Evolutionary conservation across 92 coral and sea anemone species (phyloP).

Genomic region (Palythoa heliodiscus): DNA sequence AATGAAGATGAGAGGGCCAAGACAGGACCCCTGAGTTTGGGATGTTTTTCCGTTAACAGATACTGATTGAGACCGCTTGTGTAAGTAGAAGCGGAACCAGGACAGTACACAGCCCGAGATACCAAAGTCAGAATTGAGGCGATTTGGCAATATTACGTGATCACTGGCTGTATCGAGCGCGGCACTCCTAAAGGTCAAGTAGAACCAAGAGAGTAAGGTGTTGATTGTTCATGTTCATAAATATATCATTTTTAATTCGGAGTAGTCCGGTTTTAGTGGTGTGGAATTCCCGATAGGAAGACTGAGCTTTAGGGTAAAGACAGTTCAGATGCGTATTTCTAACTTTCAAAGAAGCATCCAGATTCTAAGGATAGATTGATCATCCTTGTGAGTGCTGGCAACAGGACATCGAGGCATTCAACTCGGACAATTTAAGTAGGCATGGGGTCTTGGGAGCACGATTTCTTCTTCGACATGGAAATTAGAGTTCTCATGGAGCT

Average conservation of each 20-base stretch:
- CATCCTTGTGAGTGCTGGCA: constrained; percentile 44
- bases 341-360: constrained; percentile 49
- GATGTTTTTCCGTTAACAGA: constrained; percentile 36
- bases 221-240: constrained; percentile 35
- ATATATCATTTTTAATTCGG: constrained; percentile 17
- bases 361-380: constrained; percentile 51
- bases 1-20: constrained; percentile 49
- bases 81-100: constrained; percentile 36
- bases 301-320: constrained; percentile 35
- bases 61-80: constrained; percentile 32
- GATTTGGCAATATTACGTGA: constrained; percentile 14
- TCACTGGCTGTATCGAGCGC: constrained; percentile 35
- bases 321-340: constrained; percentile 52
- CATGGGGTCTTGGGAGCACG: constrained; percentile 51
- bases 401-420: constrained; percentile 54
- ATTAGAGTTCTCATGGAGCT: constrained; percentile 26
- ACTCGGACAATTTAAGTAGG: constrained; percentile 58
- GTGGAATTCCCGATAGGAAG: constrained; percentile 34
- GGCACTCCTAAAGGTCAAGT: constrained; percentile 47
- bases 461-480: constrained; percentile 41
- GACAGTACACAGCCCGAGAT: constrained; percentile 30
- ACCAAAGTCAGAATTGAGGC: constrained; percentile 34
- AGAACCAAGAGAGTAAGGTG: constrained; percentile 52
- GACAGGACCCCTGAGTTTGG: constrained; percentile 51
- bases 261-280: constrained; percentile 46